A percentile compares a stretch with the other conserved stretches of the same genome.
Evolutionary conservation across 2,113 vertebrate species (phyloP).

Genomic region (Bolborhynchus lineola): DNA sequence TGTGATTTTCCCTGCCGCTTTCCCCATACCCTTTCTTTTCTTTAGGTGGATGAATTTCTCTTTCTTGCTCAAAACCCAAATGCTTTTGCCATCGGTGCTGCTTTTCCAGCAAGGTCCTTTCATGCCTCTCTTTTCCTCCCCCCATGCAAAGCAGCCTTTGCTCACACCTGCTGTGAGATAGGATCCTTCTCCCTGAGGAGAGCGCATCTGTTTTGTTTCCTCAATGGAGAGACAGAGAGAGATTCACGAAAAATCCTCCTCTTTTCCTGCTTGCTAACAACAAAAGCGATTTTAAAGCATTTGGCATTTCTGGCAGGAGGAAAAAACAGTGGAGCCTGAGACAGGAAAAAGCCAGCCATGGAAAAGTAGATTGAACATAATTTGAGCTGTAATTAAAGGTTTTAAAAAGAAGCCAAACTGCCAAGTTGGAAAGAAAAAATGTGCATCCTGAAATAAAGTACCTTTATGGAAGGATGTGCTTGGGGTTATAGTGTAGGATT

Average conservation of each 20-base stretch:
- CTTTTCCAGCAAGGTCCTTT: not conserved
- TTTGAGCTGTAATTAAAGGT: slow-evolving; percentile 37
- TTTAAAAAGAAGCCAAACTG: slow-evolving; percentile 12
- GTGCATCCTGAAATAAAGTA: not conserved
- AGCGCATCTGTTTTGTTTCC: slow-evolving; percentile 42
- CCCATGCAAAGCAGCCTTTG: not conserved
- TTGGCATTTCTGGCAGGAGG: slow-evolving; percentile 26
- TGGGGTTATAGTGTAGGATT: not conserved
- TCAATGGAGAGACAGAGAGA: not conserved
- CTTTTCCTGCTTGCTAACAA: slow-evolving; percentile 24
- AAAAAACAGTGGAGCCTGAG: not conserved
- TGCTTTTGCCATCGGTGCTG: not conserved
- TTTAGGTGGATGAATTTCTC: not conserved
- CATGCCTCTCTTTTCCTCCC: not conserved
- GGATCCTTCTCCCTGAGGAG: slow-evolving; percentile 26
- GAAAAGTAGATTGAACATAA: slow-evolving; percentile 46
- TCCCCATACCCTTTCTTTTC: not conserved
- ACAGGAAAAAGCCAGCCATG: slow-evolving; percentile 6
- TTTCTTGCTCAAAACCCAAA: not conserved
- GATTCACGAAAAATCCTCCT: slow-evolving; percentile 2
- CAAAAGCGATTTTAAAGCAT: slow-evolving; percentile 22
- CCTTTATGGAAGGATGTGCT: slow-evolving; percentile 6
- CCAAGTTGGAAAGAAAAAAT: slow-evolving; percentile 2
- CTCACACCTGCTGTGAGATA: slow-evolving; percentile 34
- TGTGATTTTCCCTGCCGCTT: not conserved